Base-by-base conservation (phyloP, 2,113 vertebrate genomes). In the Struthidea cinerea region DNA sequence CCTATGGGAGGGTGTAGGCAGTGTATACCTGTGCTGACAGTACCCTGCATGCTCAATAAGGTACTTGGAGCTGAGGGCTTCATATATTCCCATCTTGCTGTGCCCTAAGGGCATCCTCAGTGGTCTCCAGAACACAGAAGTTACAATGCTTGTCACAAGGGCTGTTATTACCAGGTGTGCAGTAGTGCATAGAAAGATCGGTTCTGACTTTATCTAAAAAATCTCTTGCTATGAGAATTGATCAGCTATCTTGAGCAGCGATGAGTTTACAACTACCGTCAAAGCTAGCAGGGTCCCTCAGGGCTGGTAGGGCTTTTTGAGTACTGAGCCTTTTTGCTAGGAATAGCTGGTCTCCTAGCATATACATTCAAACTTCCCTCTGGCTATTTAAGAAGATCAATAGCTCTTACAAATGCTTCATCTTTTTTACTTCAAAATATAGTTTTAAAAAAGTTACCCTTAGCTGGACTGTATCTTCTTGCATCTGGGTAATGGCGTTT, bases 331-430 rank as follows among this genome's bases (percentile, higher is more conserved):
- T 73, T 84, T 86, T 92, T 92, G 65, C 57, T 87, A 78, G 74
- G 81, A 89, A 63, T 90, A 84, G 82, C 59, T 95, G 84, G 35
- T 76, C 32, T 73, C 73, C 53, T 83, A 93, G 42, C 16, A 19
- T 22, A 76, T 63, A 90, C 22, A 71, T 71, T 53, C 84, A 71
- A 59, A 83, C 35, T 65, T 96, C 57, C 76, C 55, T 93, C 71
- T 90, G 64, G 47, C 68, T 92, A 24, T 89, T 93, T 90, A 69
- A 94, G 65, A 59, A 64, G 44, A 93, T 93, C 81, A 91, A 85
- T 92, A 64, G 46, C 23, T 89, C 42, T 89, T 53, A 91, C 65
- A 90, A 93, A 87, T 24, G 18, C 21, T 33, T 85, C 13, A 55
- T 41, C 10, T 35, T 49, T 78, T 93, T 82, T 75, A 63, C 32